These are phyloP conservation scores for Mimas tiliae DNA, from an alignment of 2,888 invertebrate genomes.

Conservation along the genomic window DNA sequence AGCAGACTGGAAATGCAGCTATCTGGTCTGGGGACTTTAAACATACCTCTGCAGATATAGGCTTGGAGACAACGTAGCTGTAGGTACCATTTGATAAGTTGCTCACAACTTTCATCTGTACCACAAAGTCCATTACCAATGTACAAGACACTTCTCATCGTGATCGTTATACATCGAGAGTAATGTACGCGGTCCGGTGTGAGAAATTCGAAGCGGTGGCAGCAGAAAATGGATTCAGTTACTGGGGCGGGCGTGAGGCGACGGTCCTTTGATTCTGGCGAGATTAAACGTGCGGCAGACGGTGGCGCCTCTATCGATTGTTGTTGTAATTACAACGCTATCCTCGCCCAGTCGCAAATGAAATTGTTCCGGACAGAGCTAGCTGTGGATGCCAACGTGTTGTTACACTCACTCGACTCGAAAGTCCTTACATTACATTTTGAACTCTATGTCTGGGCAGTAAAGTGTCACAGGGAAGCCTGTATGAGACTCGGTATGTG, in stretches of 20 bases:
- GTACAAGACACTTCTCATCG: background rate
- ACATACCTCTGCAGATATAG: conserved; percentile 76
- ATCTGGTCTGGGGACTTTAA: conserved; percentile 75
- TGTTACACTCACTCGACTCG: conserved; percentile 64
- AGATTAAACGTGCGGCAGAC: conserved; percentile 85
- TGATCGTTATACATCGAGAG: conserved; percentile 31
- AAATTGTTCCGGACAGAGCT: conserved; percentile 83
- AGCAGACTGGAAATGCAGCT: conserved; percentile 79
- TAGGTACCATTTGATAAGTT: conserved; percentile 62
- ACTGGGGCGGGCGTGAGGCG: conserved; percentile 75
- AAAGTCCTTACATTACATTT: conserved; percentile 54
- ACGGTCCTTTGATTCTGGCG: conserved; percentile 83
- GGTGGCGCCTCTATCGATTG: conserved; percentile 85
- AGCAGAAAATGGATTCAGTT: conserved; percentile 56
- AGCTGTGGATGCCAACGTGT: conserved; percentile 76
- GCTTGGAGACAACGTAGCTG: conserved; percentile 76
- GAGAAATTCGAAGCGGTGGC: conserved; percentile 26
- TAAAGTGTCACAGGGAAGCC: conserved; percentile 38
- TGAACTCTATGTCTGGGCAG: conserved; percentile 56
- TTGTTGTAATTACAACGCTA: conserved; percentile 85
- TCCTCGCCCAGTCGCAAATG: conserved; percentile 84
- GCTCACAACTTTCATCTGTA: conserved; percentile 49
- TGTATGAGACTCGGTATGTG: conserved; percentile 31
- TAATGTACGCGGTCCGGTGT: conserved; percentile 47
- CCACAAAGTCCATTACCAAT: conserved; percentile 50